Base-by-base conservation (phyloP, 2,113 vertebrate genomes). In the Tricholaema leucomelas region DNA sequence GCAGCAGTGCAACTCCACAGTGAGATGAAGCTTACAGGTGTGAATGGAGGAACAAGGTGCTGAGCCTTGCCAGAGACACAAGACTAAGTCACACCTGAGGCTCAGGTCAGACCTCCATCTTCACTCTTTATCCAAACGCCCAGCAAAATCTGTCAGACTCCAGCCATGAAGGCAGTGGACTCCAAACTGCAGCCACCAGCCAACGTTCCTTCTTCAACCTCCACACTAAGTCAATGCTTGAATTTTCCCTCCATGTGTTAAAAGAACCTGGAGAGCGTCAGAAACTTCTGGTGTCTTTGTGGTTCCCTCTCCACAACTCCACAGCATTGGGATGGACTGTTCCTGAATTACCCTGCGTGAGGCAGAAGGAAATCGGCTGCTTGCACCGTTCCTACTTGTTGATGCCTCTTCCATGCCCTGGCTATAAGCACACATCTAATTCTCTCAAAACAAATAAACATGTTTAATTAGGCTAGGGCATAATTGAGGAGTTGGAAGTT, bases 401-500 rank as follows among this genome's bases (percentile, higher is more conserved):
- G 0, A 59, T 71, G 58, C 70, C 31, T 0, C 52, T 81, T 91
- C 94, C 91, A 36, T 2, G n/a, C 52, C 85, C 88, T 61, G 76
- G n/a, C 92, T 76, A 40, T 59, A 85, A 85, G 1, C 38, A 12
- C 74, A 80, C 0, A 0, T 87, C 65, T 85, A 92, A 94, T 85
- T 91, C 56, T 91, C 94, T 80, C 85, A 80, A 92, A 89, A 80
- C 89, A 94, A 94, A 92, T 7, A 93, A 85, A 94, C 88, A 88
- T 4, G 0, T 80, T 87, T 92, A 89, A 95, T 94, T 94, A 93
- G 89, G 76, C 75, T 69, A 35, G 75, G 72, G 89, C 79, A 89
- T 81, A 92, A 96, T 36, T 82, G 81, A 95, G 79, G 87, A 94
- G 91, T 40, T 93, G 79, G 85, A 95, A 91, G 85, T 92, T 95